Evolutionary conservation across 1,140 invertebrate species (phyloP), one percentile per base, ranked within the genome.

Genomic region (Chionoecetes opilio): DNA sequence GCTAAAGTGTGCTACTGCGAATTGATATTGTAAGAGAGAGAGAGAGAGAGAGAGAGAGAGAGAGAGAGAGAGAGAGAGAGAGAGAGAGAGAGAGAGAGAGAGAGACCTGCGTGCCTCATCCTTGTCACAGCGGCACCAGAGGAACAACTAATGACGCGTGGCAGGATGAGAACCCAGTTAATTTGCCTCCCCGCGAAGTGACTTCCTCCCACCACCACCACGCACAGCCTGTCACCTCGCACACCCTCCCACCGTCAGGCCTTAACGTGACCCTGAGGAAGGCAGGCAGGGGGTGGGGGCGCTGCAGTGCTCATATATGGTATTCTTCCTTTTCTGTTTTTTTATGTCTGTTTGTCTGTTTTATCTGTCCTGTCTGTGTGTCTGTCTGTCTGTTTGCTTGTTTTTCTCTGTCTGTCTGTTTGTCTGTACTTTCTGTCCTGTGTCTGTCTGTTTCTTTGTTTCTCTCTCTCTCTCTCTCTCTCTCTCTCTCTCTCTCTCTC

Each of bases 61-160:
- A 75, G 63, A 75, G 63, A 75, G 63, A 75, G 63, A 75, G 63
- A 53, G 46, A 53, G 46, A 53, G 46, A 53, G 46, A 53, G 46
- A 53, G 63, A 75, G 63, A n/a, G 63, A n/a, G 63, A n/a, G 63
- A n/a, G 63, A n/a, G n/a, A 75, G 63, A n/a, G 63, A n/a, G 63
- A 75, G 63, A n/a, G 63, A n/a, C 63, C 26, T 11, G 63, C 11
- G 6, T n/a, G 21, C 63, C 21, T n/a, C 63, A 5, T n/a, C 63
- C 63, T n/a, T 17, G 21, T n/a, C n/a, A n/a, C 1, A 75, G 26
- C 63, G 63, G 63, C 8, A 75, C 6, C n/a, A 75, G 63, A n/a
- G 63, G 2, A 75, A 75, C 63, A 75, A n/a, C 21, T 75, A 75
- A 75, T 75, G 63, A 75, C 63, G n/a, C 63, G 63, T 75, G 63